phyloP scores from a whole-genome alignment of 2,888 invertebrate species.

The Scaptomyza parva region DNA sequence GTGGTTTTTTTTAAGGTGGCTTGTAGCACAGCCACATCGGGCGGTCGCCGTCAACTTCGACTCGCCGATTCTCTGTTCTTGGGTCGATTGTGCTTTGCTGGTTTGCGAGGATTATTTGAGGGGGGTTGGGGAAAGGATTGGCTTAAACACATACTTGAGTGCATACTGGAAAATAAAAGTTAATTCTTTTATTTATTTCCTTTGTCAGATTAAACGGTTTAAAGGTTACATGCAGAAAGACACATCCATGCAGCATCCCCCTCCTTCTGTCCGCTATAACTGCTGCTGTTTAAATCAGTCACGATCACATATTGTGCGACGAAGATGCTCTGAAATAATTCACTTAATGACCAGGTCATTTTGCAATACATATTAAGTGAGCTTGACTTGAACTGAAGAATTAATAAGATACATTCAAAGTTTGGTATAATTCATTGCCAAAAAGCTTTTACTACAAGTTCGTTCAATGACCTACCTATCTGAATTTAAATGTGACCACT shows the following conservation, averaged over 20 bases:
- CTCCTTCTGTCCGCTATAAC: conserved; percentile 18
- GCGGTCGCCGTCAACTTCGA: conserved; percentile 62
- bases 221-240: conserved; percentile 61
- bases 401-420: not conserved
- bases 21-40: conserved; percentile 20
- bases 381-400: conserved; percentile 2
- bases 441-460: not conserved
- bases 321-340: conserved; percentile 46
- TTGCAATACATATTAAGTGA: conserved; percentile 25
- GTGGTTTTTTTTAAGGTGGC: conserved; percentile 56
- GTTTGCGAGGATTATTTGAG: not conserved
- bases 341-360: conserved; percentile 41
- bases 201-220: conserved; percentile 81
- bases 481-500: not conserved
- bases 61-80: conserved; percentile 8
- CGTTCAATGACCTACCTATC: conserved; percentile 6
- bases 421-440: not conserved
- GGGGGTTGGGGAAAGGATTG: conserved; percentile 7
- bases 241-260: conserved; percentile 25
- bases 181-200: conserved; percentile 81
- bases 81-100: conserved; percentile 19
- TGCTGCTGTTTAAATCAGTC: conserved; percentile 59
- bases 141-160: conserved; percentile 60
- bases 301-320: conserved; percentile 46
- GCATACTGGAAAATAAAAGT: conserved; percentile 80